Base-by-base conservation (phyloP, 2,888 invertebrate genomes). In the Smittia aterrima region DNA sequence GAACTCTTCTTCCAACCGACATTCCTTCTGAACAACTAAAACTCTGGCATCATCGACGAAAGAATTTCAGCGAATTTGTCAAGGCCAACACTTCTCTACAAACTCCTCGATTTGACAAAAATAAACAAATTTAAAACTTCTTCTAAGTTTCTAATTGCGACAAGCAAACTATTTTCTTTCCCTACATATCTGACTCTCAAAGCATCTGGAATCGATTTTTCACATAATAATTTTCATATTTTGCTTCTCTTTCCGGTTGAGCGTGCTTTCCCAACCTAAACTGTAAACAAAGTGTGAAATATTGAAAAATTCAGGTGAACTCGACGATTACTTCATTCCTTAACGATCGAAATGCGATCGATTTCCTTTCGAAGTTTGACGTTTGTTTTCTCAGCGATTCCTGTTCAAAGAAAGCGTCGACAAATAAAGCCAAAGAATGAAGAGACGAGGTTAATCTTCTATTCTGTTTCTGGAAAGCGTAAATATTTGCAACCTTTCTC, bases 201-300 rank as follows among this genome's bases (percentile, higher is more conserved):
- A 27, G 4, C 58, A 58, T 58, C 58, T 58, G 58, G 58, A 58
- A 58, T 7, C 20, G 58, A 22, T 24, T 9, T 58, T 6, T 9
- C 58, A 58, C 58, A 58, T 58, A 58, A 58, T 58, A 58, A 58
- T 58, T 22, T 58, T 58, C 58, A 58, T 58, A 58, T 22, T 24
- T 58, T 38, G 6, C 38, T 11, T 20, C 22, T 58, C 11, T 22
- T 58, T 22, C 58, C 20, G 24, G 58, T 58, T 4, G 16, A 58
- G 11, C 7, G 58, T 24, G 18, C 58, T 58, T 58, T 41, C 20
- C 24, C 24, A 7, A 22, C 1, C 25, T n/a, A 22, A 32, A 18
- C 6, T 32, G 38, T 54, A 58, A 58, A 32, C 62, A 47, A 16
- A 27, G 54, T 32, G 72, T 58, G 22, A 62, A 62, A 7, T 62